These are phyloP conservation scores for Polypedilum pembai DNA, from an alignment of 1,140 invertebrate genomes.

Conservation along the genomic window DNA sequence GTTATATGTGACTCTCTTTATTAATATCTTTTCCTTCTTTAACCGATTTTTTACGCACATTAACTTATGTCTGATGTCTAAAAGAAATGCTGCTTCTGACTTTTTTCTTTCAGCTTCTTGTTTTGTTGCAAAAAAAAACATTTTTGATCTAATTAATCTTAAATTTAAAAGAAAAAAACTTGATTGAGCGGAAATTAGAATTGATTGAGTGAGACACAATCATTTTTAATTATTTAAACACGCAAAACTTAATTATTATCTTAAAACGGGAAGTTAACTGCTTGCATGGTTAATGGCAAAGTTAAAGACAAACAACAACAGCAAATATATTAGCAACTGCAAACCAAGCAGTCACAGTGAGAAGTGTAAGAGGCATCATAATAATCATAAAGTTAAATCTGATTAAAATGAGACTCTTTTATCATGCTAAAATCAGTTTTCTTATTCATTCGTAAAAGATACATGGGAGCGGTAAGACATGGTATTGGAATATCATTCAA, in stretches of 20 bases:
- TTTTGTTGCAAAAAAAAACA: neutral
- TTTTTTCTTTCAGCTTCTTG: neutral
- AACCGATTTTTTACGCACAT: conserved; percentile 12
- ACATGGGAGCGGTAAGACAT: neutral
- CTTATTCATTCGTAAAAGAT: neutral
- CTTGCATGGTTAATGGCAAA: too few species aligned
- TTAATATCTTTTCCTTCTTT: neutral
- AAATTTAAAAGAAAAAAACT: neutral
- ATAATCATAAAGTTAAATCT: conserved; percentile 19
- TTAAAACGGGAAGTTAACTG: too few species aligned
- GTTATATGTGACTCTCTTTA: neutral
- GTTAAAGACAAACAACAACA: too few species aligned
- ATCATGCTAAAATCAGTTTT: conserved; percentile 13
- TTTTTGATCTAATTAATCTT: neutral
- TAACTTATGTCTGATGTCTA: conserved; percentile 4
- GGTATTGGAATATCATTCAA: neutral
- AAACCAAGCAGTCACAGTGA: neutral
- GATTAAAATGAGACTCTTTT: conserved; percentile 18
- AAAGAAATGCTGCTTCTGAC: neutral
- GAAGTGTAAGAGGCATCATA: neutral
- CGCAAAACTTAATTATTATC: neutral
- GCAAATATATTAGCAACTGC: too few species aligned
- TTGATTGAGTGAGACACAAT: neutral
- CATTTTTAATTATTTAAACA: neutral
- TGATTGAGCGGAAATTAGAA: neutral